Conservation (phyloP, 1,140 invertebrate genomes). For the Magallana ariakensis region DNA sequence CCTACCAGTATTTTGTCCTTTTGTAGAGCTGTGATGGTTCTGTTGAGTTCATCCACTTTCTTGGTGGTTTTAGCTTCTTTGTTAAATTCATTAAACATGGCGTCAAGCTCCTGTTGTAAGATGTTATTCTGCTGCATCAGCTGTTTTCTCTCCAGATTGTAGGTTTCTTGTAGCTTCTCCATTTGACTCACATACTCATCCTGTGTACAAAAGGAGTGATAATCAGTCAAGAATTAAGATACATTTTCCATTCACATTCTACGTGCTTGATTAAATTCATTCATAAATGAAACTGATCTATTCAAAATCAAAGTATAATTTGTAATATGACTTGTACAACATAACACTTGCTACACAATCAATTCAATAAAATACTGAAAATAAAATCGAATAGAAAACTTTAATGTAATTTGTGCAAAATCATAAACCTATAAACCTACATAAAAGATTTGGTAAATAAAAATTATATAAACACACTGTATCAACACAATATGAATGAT, state of each 20-base stretch:
- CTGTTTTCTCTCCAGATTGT: constrained; percentile 47
- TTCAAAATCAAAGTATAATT: neutral
- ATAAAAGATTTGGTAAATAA: no score
- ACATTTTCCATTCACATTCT: no score
- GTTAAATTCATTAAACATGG: constrained; percentile 38
- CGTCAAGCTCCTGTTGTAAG: constrained; percentile 47
- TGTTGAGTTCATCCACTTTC: constrained; percentile 52
- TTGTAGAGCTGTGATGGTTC: constrained; percentile 50
- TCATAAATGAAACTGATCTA: no score
- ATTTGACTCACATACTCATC: constrained; percentile 55
- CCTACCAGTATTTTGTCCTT: constrained; percentile 54
- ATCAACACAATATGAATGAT: no score
- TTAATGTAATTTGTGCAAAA: no score
- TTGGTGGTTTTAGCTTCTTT: constrained; percentile 38
- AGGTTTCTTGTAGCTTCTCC: constrained; percentile 51
- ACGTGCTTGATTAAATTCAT: no score
- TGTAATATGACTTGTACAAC: neutral
- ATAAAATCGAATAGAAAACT: no score
- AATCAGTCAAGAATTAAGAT: neutral
- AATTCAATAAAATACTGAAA: neutral
- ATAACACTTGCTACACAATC: neutral
- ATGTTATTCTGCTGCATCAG: constrained; percentile 47
- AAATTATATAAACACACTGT: no score
- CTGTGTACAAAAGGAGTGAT: constrained; percentile 34
- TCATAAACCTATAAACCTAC: no score